Conservation (phyloP, 2,888 invertebrate species). For the Hipparchia sbordonii region DNA sequence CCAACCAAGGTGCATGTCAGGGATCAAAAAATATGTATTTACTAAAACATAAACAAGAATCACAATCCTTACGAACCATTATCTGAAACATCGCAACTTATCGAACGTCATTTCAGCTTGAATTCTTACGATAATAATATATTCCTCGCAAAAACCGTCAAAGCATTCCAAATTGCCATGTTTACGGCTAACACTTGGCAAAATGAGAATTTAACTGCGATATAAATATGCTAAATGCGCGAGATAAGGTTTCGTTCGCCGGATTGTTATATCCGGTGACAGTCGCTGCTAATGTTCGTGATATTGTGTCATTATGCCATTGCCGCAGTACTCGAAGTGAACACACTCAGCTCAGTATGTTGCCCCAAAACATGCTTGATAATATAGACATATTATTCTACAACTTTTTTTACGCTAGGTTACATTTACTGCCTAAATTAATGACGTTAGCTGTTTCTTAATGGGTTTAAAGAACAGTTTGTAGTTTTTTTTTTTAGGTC, state of each 20-base stretch:
- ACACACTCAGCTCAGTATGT: no score
- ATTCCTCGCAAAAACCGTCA: conserved; percentile 24
- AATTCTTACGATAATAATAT: conserved; percentile 21
- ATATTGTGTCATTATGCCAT: conserved; percentile 22
- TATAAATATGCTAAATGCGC: conserved; percentile 49
- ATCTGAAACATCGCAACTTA: conserved; percentile 15
- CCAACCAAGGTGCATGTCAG: no score
- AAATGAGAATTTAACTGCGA: conserved; percentile 58
- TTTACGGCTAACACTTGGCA: conserved; percentile 48
- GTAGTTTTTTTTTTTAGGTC: no score
- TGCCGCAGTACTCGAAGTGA: no score
- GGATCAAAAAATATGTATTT: no score
- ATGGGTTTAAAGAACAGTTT: no score
- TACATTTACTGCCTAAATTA: no score
- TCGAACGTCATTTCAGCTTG: conserved; percentile 10
- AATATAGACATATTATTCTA: no score
- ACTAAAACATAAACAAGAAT: not conserved
- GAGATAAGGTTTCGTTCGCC: conserved; percentile 33
- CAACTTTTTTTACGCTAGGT: no score
- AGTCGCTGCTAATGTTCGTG: conserved; percentile 22
- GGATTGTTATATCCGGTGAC: conserved; percentile 37
- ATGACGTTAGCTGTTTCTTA: no score
- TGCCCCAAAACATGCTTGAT: no score
- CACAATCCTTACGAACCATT: not conserved
- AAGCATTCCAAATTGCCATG: conserved; percentile 45